Evolutionary conservation across 2,888 invertebrate species (phyloP), one percentile per base, ranked within the genome.

Genomic region (Perizoma affinitatum): DNA sequence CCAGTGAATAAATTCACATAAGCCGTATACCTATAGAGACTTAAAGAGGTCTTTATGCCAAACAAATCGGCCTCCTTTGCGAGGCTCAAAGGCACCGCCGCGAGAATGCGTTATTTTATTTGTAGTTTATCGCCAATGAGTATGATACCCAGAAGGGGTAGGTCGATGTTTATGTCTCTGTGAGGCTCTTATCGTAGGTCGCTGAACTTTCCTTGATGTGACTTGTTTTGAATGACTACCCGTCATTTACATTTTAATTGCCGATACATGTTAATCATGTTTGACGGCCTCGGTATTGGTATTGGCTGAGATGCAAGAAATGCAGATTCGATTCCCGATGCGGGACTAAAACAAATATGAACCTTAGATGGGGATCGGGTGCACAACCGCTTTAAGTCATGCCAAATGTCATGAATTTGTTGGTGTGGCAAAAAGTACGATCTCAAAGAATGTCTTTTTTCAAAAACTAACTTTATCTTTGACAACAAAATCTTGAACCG

Each of bases 41-140:
- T 65, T 63, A 67, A 88, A 87, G 85, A 85, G 84, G 79, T 83
- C 89, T 92, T 92, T 90, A 89, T 90, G 84, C 86, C 85, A 88
- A 90, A 92, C 90, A 92, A 92, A 89, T 91, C 92, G 92, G 92
- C 81, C 78, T 83, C 84, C 86, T 91, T 92, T 90, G 89, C 85
- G 78, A 70, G 66, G 61, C 67, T 83, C 89, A 90, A 90, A 89
- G 75, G 82, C 61, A 78, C 91, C 90, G 90, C 79, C 66, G 65
- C 43, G 62, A 78, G 73, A 78, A 76, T 79, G 82, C 78, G 75
- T 78, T 77, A 82, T 86, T 87, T 88, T 87, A 85, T 87, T 84
- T 82, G 83, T 84, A 82, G 79, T 80, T 80, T 80, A 81, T 80
- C 71, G 78, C 56, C 78, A 79, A 73, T 72, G 83, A 82, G 74